Percentiles rank a stretch among this genome's conserved stretches.
Conservation (phyloP, 2,888 invertebrate species). For the Eretmocerus hayati region DNA sequence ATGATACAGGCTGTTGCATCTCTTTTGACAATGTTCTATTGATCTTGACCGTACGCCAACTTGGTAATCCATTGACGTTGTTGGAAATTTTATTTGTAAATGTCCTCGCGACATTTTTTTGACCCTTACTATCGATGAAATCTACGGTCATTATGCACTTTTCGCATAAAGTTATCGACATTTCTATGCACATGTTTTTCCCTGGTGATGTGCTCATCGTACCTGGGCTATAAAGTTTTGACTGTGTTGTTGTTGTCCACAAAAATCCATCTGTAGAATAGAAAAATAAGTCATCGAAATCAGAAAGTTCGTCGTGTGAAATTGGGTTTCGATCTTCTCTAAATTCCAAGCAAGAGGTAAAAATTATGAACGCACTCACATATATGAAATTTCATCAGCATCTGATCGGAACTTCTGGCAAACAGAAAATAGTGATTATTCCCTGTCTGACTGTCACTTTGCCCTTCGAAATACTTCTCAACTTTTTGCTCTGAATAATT, state of each 20-base stretch:
- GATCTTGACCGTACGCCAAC: constrained; percentile 8
- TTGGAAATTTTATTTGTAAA: constrained; percentile 1
- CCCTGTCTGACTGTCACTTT: not conserved
- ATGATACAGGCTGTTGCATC: not conserved
- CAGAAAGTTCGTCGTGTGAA: too few relatives aligned
- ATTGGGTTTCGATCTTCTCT: not conserved
- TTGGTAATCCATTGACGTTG: not conserved
- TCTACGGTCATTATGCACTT: constrained; percentile 24
- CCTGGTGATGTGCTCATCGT: not conserved
- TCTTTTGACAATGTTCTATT: constrained; percentile 1
- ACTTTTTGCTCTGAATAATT: not conserved
- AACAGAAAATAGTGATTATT: constrained; percentile 14
- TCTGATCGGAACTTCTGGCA: constrained; percentile 8
- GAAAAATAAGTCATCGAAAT: too few relatives aligned
- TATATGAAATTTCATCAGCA: constrained; percentile 26
- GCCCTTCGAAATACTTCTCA: not conserved
- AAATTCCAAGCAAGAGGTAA: not conserved
- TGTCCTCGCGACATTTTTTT: not conserved
- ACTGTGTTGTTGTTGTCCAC: constrained; percentile 7
- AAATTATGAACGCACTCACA: constrained; percentile 24
- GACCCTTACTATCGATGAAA: constrained; percentile 3
- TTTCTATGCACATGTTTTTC: constrained; percentile 24
- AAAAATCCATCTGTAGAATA: constrained; percentile 28
- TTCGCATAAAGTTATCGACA: constrained; percentile 28
- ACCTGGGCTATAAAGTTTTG: constrained; percentile 20